Evolutionary conservation across 2,797 vertebrate species (phyloP).

Genomic region (Eospalax fontanierii): DNA sequence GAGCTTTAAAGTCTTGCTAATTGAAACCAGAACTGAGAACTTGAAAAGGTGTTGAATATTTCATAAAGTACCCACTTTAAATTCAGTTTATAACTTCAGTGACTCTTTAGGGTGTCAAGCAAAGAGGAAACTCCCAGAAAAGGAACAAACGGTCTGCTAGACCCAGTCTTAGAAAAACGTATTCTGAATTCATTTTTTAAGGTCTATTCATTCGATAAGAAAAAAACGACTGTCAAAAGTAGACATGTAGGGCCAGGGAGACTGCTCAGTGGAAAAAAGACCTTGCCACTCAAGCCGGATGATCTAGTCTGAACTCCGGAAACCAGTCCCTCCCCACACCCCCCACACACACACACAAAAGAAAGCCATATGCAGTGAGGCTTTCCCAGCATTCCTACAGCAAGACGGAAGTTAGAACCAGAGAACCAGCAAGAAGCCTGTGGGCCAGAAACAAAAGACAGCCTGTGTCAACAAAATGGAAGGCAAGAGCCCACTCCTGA

Average conservation of each 20-base stretch:
- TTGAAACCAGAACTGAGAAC: slow-evolving; percentile 34
- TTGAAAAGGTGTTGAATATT: not conserved
- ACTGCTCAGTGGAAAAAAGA: not conserved
- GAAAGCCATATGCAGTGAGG: too few species aligned
- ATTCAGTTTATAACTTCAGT: not conserved
- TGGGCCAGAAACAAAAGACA: too few species aligned
- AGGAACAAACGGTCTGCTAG: not conserved
- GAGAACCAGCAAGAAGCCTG: not conserved
- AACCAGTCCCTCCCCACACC: not conserved
- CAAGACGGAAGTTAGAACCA: not conserved
- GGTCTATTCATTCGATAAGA: not conserved
- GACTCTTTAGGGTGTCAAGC: not conserved
- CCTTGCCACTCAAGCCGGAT: not conserved
- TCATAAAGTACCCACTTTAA: not conserved
- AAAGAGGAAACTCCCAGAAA: not conserved
- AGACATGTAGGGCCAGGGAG: not conserved
- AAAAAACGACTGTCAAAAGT: slow-evolving; percentile 22
- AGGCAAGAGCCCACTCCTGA: not conserved
- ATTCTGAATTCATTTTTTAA: not conserved
- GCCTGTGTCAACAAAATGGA: not conserved
- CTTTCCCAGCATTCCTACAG: not conserved
- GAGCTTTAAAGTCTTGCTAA: slow-evolving; percentile 20
- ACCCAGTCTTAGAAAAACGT: not conserved
- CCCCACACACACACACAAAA: not conserved
- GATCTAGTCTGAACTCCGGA: not conserved